phyloP scores from a whole-genome alignment of 2,888 invertebrate species.

The Drosophila ustulata region DNA sequence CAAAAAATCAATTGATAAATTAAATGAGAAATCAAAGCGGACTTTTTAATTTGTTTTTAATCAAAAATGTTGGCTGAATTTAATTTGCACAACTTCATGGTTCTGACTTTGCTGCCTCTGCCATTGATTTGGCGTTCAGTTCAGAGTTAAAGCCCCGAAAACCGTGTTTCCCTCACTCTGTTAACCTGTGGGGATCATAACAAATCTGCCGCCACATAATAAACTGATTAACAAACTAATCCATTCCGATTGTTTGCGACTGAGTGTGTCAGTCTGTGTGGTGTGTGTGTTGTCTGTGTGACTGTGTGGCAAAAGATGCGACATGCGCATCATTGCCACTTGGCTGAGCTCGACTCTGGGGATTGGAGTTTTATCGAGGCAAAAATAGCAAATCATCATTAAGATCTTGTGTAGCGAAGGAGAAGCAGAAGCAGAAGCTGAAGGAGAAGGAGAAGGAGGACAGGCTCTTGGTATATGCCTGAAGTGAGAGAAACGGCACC shows the following conservation, averaged over 20 bases:
- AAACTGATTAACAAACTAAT: slow-evolving; percentile 78
- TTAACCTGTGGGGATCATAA: slow-evolving; percentile 41
- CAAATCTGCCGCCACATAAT: slow-evolving; percentile 57
- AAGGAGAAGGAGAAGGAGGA: neutral
- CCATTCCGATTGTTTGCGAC: slow-evolving; percentile 72
- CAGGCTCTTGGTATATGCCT: slow-evolving; percentile 10
- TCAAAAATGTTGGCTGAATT: slow-evolving; percentile 1
- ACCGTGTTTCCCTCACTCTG: slow-evolving; percentile 3
- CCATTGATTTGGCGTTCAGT: slow-evolving; percentile 30
- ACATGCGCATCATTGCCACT: slow-evolving; percentile 51
- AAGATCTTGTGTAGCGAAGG: slow-evolving; percentile 46
- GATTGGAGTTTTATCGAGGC: slow-evolving; percentile 21
- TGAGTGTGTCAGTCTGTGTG: neutral
- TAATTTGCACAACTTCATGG: neutral
- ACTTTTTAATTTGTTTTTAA: slow-evolving; percentile 6
- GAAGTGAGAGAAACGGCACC: slow-evolving; percentile 64
- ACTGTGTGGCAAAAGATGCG: slow-evolving; percentile 26
- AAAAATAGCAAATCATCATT: slow-evolving; percentile 76
- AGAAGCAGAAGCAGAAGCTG: neutral
- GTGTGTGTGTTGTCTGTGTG: neutral
- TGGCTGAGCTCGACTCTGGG: slow-evolving; percentile 26
- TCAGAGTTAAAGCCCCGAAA: slow-evolving; percentile 29
- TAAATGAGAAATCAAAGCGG: slow-evolving; percentile 2
- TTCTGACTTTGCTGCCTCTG: slow-evolving; percentile 15
- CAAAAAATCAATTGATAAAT: neutral